Percentiles rank a stretch among this genome's conserved stretches.
Evolutionary conservation across 2,113 vertebrate genomes (phyloP).

Genomic region (Cebus imitator): DNA sequence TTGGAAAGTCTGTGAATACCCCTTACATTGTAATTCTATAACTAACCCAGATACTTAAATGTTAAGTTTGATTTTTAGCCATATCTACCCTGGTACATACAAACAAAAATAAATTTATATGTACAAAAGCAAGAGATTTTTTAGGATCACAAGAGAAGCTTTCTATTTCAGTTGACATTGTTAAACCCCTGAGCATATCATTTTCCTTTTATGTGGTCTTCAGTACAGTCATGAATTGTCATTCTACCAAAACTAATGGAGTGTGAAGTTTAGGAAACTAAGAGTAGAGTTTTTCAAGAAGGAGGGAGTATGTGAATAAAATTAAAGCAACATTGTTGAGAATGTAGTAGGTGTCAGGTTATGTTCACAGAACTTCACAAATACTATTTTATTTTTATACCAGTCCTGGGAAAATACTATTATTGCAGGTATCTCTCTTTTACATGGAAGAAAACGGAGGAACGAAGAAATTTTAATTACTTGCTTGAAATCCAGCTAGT

Average conservation of each 20-base stretch:
- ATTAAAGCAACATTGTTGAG: not conserved
- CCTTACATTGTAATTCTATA: not conserved
- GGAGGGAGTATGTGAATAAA: not conserved
- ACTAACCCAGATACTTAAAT: not conserved
- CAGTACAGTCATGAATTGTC: not conserved
- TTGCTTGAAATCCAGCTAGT: not conserved
- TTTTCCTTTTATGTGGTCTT: not conserved
- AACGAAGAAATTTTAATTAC: not conserved
- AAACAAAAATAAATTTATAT: not conserved
- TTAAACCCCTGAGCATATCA: not conserved
- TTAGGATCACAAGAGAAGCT: not conserved
- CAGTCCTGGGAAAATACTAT: not conserved
- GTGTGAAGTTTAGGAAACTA: not conserved
- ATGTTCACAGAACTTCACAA: not conserved
- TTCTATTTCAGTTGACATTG: not conserved
- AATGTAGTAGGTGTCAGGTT: not conserved
- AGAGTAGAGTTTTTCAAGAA: not conserved
- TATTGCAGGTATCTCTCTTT: not conserved
- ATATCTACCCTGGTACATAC: not conserved
- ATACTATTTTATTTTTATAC: slow-evolving; percentile 12
- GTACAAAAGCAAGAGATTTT: not conserved
- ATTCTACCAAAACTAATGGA: not conserved
- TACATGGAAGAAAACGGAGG: not conserved
- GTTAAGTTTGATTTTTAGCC: not conserved
- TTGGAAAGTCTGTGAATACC: not conserved